Percentiles rank a stretch among this genome's conserved stretches.
Evolutionary conservation across 1,140 invertebrate genomes (phyloP).

Genomic region (Rhagoletis pomonella): DNA sequence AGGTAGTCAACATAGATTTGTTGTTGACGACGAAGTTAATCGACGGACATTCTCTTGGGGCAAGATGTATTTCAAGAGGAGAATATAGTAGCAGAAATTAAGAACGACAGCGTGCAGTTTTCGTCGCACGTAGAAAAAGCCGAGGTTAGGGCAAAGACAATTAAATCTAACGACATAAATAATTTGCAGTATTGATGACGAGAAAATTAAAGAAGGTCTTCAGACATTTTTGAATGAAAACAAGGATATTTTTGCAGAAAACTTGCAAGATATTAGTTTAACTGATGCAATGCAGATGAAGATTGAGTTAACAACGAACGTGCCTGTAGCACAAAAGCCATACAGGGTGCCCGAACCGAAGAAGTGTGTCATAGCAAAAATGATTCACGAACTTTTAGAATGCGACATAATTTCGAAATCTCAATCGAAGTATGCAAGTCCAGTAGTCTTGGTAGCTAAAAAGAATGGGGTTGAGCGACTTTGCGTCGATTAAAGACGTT

Average conservation of each 20-base stretch:
- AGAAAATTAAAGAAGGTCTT: background rate
- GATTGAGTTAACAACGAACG: slow-evolving; percentile 5
- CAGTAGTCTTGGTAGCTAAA: slow-evolving; percentile 63
- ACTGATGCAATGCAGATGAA: slow-evolving; percentile 22
- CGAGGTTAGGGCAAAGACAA: no score
- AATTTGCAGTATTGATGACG: background rate
- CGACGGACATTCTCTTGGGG: slow-evolving; percentile 53
- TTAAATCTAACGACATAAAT: background rate
- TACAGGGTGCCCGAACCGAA: slow-evolving; percentile 55
- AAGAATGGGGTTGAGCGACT: slow-evolving; percentile 65
- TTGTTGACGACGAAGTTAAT: slow-evolving; percentile 48
- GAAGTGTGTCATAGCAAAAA: slow-evolving; percentile 25
- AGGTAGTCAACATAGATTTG: background rate
- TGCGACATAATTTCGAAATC: slow-evolving; percentile 62
- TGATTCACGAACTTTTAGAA: slow-evolving; percentile 58
- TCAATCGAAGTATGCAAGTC: slow-evolving; percentile 59
- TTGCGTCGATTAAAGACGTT: slow-evolving; percentile 69
- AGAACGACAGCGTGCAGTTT: background rate
- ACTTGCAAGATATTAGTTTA: background rate
- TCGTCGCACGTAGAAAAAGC: background rate
- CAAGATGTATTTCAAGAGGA: slow-evolving; percentile 39
- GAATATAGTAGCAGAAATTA: background rate
- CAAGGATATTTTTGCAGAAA: background rate
- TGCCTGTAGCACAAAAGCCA: slow-evolving; percentile 39
- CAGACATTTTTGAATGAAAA: background rate